phyloP scores from a whole-genome alignment of 2,113 vertebrate genomes.

The Paralichthys olivaceus region DNA sequence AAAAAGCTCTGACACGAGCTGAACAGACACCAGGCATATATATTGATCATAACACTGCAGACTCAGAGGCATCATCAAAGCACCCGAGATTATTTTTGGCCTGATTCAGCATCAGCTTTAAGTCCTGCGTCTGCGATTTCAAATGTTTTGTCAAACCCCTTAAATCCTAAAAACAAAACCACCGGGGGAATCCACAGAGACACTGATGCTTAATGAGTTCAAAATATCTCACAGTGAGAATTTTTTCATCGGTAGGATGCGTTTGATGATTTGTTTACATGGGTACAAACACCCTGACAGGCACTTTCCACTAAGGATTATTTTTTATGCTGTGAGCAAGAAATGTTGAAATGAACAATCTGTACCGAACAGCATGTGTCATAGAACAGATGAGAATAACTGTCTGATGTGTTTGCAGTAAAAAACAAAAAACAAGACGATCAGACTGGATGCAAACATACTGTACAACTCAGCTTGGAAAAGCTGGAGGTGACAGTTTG shows the following conservation, averaged over 20 bases:
- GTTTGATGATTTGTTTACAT: conserved; percentile 46
- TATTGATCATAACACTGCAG: conserved; percentile 47
- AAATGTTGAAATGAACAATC: conserved; percentile 15
- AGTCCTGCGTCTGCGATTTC: not conserved
- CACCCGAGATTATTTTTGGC: conserved; percentile 45
- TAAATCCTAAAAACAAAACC: conserved; percentile 19
- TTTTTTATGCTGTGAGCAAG: conserved; percentile 30
- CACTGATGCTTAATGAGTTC: conserved; percentile 53
- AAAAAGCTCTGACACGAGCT: conserved; percentile 38
- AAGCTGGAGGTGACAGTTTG: conserved; percentile 16
- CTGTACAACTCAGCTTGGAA: conserved; percentile 14
- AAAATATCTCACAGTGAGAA: conserved; percentile 43
- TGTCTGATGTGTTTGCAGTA: not conserved
- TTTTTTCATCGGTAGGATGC: conserved; percentile 45
- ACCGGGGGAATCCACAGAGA: not conserved
- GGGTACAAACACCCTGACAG: conserved; percentile 62
- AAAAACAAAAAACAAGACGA: not conserved
- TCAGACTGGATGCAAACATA: conserved; percentile 21
- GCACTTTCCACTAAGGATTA: conserved; percentile 69
- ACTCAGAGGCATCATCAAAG: conserved; percentile 46
- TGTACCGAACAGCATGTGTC: conserved; percentile 24
- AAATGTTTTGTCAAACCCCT: conserved; percentile 33
- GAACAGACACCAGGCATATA: conserved; percentile 57
- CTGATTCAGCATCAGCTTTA: conserved; percentile 54
- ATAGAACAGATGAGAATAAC: not conserved